These are phyloP conservation scores for Ceratina australensis DNA, from an alignment of 1,140 invertebrate genomes.

Conservation along the genomic window DNA sequence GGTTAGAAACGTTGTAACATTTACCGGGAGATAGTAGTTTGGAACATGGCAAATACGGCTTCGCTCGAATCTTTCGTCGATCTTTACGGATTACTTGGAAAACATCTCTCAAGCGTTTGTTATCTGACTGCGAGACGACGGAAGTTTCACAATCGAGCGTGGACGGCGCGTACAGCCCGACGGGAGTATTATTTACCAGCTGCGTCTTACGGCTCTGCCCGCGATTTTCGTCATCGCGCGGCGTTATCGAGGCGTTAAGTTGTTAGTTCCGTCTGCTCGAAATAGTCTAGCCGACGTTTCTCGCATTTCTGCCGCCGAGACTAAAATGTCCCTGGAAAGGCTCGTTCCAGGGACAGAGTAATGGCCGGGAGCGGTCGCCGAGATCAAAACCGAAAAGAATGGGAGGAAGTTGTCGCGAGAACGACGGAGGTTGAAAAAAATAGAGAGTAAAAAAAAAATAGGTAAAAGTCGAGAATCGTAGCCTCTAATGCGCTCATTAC, in stretches of 20 bases:
- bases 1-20: neutral
- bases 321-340: constrained; percentile 4
- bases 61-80: neutral
- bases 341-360: constrained; percentile 13
- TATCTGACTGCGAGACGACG: neutral
- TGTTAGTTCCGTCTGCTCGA: constrained; percentile 31
- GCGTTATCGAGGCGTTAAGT: constrained; percentile 33
- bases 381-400: constrained; percentile 27
- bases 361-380: constrained; percentile 7
- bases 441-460: neutral
- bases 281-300: constrained; percentile 16
- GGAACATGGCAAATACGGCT: neutral
- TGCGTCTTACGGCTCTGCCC: neutral
- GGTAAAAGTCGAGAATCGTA: constrained; percentile 20
- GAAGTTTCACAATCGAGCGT: neutral
- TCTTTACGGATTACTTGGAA: neutral
- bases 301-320: constrained; percentile 1
- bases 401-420: constrained; percentile 20
- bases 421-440: neutral
- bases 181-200: constrained; percentile 10
- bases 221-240: constrained; percentile 15
- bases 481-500: constrained; percentile 34
- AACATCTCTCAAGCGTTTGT: neutral
- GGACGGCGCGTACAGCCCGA: neutral
- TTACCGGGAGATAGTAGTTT: neutral